These are phyloP conservation scores for Danio kyathit DNA, from an alignment of 2,797 vertebrate genomes.

Conservation along the genomic window DNA sequence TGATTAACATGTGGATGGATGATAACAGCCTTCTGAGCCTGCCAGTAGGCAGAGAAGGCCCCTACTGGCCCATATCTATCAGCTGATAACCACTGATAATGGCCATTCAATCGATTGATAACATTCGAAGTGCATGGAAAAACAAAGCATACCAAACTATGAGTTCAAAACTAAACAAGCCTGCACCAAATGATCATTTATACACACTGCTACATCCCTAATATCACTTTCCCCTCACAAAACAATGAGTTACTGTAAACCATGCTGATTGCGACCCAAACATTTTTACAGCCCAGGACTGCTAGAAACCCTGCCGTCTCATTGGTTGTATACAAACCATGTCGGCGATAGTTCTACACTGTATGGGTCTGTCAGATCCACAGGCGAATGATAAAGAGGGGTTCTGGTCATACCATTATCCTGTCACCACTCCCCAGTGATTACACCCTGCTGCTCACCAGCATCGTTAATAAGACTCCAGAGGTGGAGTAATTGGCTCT, in stretches of 20 bases:
- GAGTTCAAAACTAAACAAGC: no score
- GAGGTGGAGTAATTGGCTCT: constrained; percentile 78
- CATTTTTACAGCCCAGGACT: constrained; percentile 7
- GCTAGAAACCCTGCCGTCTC: background rate
- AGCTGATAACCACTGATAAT: no score
- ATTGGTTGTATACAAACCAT: background rate
- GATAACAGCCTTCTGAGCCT: no score
- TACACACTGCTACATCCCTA: no score
- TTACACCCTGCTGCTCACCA: constrained; percentile 71
- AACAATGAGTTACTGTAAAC: background rate
- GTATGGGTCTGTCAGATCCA: constrained; percentile 34
- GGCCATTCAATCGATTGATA: no score
- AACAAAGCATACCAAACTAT: no score
- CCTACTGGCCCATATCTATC: no score
- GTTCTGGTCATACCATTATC: constrained; percentile 68
- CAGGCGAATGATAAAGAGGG: constrained; percentile 60
- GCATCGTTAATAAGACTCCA: constrained; percentile 71
- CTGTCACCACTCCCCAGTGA: constrained; percentile 67
- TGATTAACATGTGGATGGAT: no score
- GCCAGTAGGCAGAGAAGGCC: no score
- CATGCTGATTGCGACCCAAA: background rate
- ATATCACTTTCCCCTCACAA: no score
- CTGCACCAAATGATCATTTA: no score
- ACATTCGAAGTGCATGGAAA: no score
- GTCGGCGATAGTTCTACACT: background rate